Evolutionary conservation across 2,797 vertebrate genomes (phyloP), one percentile per base, ranked within the genome.

Genomic region (Danio albolineatus): DNA sequence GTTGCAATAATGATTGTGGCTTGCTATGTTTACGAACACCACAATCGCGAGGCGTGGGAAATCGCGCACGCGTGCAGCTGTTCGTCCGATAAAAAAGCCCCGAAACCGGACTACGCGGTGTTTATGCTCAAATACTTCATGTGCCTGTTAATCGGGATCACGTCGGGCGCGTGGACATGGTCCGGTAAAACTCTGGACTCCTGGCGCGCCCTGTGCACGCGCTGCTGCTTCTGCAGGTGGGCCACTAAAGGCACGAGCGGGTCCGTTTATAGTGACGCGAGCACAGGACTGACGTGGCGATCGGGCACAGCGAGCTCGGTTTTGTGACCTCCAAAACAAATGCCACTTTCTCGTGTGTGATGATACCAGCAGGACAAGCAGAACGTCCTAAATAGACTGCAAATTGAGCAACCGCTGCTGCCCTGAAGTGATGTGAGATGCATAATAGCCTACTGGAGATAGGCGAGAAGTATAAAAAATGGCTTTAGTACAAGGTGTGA

Each of bases 41-140:
- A 97, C 89, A 95, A 96, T 90, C 91, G 95, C 13, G 95, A 95
- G 5, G 91, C 93, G 80, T 98, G 97, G 97, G 97, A 98, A 83
- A 91, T 92, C 85, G 94, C 95, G 0, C 95, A 96, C 92, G 96
- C 94, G 86, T 98, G 97, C 64, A 92, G 94, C 10, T 98, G 97
- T 84, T 73, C 90, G 82, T 82, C 92, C 0, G 95, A 95, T 86
- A 90, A 93, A 77, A 92, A 86, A 89, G 88, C 90, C 0, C 93
- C 91, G 41, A 92, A 95, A 81, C 97, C 96, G 0, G 95, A 97
- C 88, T 98, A 98, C 0, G 96, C 95, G 0, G 96, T 98, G 77
- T 98, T 98, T 86, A 98, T 98, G 97, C 93, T 98, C 41, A 98
- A 98, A 85, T 98, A 98, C 89, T 97, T 98, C 82, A 98, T 97